Conservation (phyloP, 2,888 invertebrate genomes). For the Dilophus febrilis region DNA sequence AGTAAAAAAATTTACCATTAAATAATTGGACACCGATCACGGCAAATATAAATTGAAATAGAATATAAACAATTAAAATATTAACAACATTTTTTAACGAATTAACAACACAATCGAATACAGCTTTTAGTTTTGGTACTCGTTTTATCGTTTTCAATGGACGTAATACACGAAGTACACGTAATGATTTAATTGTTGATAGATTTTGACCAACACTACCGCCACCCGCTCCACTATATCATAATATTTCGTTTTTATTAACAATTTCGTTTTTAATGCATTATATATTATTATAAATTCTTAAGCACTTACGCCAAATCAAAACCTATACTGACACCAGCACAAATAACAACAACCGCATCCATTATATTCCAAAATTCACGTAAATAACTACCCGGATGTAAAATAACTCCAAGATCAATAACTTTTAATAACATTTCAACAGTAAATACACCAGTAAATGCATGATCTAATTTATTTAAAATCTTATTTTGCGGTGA, state of each 20-base stretch:
- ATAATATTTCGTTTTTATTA: no score
- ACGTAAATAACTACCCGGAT: constrained; percentile 92
- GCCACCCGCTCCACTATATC: constrained; percentile 33
- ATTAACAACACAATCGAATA: constrained; percentile 99
- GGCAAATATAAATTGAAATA: constrained; percentile 99
- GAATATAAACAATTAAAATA: constrained; percentile 99
- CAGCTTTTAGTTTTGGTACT: constrained; percentile 99
- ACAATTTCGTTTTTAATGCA: no score
- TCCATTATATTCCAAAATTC: constrained; percentile 99
- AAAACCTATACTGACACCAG: constrained; percentile 93
- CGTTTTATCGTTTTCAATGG: constrained; percentile 99
- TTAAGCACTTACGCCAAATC: constrained; percentile 51
- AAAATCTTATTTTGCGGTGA: constrained; percentile 69
- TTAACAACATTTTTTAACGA: constrained; percentile 99
- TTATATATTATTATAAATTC: no score
- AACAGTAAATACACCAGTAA: constrained; percentile 98
- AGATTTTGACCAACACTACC: constrained; percentile 75
- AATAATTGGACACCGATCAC: constrained; percentile 99
- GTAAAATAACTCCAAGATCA: constrained; percentile 89
- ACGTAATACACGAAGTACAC: constrained; percentile 96
- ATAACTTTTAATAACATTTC: constrained; percentile 93
- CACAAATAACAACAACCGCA: constrained; percentile 96
- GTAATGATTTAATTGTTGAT: constrained; percentile 97
- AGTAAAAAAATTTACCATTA: constrained; percentile 98
- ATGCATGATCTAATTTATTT: constrained; percentile 98